These are phyloP conservation scores for Caerostris extrusa DNA, from an alignment of 1,140 invertebrate species.

Conservation along the genomic window DNA sequence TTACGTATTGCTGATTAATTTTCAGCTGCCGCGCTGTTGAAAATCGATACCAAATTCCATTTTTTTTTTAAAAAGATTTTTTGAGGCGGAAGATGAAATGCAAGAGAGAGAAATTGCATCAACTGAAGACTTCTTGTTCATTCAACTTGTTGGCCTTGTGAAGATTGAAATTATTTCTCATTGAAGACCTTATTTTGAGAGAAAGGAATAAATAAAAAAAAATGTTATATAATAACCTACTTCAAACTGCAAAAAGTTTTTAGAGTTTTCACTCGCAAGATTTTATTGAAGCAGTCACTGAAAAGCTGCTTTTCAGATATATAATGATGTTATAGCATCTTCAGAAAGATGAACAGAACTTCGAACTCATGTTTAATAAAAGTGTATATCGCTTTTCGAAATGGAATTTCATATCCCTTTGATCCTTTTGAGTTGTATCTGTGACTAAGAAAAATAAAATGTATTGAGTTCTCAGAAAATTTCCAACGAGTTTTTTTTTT, in stretches of 20 bases:
- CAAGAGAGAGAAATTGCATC: not conserved
- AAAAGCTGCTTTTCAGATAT: not conserved
- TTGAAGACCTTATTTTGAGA: not conserved
- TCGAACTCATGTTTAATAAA: not conserved
- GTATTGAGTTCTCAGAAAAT: no score
- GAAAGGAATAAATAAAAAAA: not conserved
- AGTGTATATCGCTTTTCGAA: not conserved
- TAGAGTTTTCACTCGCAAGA: not conserved
- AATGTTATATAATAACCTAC: not conserved
- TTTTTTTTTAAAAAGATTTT: not conserved
- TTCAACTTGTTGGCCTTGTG: not conserved
- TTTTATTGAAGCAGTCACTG: not conserved
- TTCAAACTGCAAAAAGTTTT: not conserved
- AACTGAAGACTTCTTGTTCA: not conserved
- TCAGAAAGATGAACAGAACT: not conserved
- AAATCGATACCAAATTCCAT: not conserved
- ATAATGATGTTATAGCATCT: not conserved
- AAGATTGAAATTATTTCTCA: not conserved
- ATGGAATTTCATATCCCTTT: not conserved
- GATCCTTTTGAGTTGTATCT: not conserved
- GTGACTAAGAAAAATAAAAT: not conserved
- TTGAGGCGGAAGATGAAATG: not conserved
- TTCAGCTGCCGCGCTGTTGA: constrained; percentile 16
- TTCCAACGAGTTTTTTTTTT: no score
- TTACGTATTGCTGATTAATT: no score